Evolutionary conservation across 2,113 vertebrate species (phyloP).

Genomic region (Phalacrocorax carbo): DNA sequence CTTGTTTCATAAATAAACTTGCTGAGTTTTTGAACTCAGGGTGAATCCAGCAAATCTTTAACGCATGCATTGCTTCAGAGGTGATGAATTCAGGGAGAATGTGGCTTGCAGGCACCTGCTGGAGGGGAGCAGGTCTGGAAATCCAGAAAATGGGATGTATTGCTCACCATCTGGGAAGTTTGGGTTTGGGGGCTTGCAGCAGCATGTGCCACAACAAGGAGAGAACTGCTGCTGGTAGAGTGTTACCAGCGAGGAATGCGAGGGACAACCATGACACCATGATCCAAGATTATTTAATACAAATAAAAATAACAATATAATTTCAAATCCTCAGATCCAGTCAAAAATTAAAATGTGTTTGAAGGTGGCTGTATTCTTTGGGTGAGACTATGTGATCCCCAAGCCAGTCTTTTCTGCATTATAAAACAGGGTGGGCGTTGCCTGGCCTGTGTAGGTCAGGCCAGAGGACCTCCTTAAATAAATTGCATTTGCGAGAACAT

Average conservation of each 20-base stretch:
- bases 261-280: accelerated
- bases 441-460: not conserved
- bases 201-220: not conserved
- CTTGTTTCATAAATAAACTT: not conserved
- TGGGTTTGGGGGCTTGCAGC: not conserved
- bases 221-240: not conserved
- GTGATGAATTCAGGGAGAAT: accelerated
- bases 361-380: not conserved
- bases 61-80: not conserved
- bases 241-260: accelerated
- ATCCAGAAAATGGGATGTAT: not conserved
- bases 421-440: not conserved
- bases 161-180: not conserved
- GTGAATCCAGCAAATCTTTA: not conserved
- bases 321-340: not conserved
- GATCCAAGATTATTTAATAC: not conserved
- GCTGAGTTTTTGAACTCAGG: not conserved
- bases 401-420: not conserved
- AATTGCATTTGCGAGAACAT: not conserved
- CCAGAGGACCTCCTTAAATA: not conserved
- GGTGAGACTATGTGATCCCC: not conserved
- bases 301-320: not conserved
- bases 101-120: not conserved
- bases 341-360: not conserved
- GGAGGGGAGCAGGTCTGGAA: not conserved